Conservation (phyloP, 2,113 vertebrate species). For the Gymnocephalus cernua region DNA sequence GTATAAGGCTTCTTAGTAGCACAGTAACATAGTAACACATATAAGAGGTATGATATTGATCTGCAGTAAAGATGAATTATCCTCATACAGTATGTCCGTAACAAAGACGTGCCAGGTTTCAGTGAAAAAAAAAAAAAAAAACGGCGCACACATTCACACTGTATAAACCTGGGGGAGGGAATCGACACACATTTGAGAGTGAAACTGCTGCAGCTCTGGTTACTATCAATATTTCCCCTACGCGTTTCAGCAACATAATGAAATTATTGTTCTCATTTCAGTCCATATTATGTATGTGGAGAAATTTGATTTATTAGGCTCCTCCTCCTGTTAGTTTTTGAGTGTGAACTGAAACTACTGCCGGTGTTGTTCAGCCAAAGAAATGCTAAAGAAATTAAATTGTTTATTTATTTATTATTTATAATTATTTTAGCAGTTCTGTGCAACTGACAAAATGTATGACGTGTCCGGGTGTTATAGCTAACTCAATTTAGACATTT, state of each 20-base stretch:
- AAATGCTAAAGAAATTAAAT: neutral
- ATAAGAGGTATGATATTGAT: constrained; percentile 16
- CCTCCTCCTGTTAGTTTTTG: constrained; percentile 34
- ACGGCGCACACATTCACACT: neutral
- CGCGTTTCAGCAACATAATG: constrained; percentile 34
- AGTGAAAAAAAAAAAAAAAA: neutral
- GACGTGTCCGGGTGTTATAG: neutral
- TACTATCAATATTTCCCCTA: constrained; percentile 8
- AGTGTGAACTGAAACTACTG: constrained; percentile 8
- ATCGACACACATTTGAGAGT: constrained; percentile 1
- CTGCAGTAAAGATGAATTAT: constrained; percentile 34
- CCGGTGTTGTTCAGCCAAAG: constrained; percentile 1
- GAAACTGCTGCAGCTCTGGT: constrained; percentile 23
- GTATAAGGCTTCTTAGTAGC: neutral
- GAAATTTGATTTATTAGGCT: constrained; percentile 34
- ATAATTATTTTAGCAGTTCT: constrained; percentile 17
- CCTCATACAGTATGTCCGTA: neutral
- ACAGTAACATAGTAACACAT: neutral
- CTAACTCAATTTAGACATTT: neutral
- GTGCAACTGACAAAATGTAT: constrained; percentile 10
- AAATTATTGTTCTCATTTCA: constrained; percentile 35
- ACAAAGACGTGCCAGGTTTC: neutral
- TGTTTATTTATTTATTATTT: no score
- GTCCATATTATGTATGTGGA: constrained; percentile 29
- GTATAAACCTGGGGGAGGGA: neutral